These are phyloP conservation scores for Adelges cooleyi DNA, from an alignment of 1,140 invertebrate species.

Conservation along the genomic window DNA sequence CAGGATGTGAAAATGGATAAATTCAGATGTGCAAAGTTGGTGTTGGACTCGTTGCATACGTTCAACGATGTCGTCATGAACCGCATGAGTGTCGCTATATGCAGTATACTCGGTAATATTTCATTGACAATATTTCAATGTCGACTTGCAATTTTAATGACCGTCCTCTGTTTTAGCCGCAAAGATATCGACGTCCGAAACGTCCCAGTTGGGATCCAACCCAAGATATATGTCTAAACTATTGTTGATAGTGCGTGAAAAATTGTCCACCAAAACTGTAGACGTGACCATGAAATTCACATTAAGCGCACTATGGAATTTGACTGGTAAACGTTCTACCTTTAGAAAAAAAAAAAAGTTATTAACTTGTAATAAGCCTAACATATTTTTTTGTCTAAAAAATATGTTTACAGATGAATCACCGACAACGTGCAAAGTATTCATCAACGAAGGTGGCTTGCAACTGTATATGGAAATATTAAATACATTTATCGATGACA, in stretches of 20 bases:
- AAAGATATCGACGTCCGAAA: conserved; percentile 63
- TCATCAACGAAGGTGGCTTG: conserved; percentile 58
- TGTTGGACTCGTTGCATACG: conserved; percentile 61
- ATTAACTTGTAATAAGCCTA: too few relatives aligned
- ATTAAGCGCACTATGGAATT: conserved; percentile 69
- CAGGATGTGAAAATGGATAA: conserved; percentile 65
- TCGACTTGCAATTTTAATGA: not conserved
- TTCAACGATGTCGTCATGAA: conserved; percentile 65
- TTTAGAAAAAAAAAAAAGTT: too few relatives aligned
- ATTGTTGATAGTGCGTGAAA: conserved; percentile 52
- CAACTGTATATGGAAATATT: conserved; percentile 57
- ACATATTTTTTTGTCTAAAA: too few relatives aligned
- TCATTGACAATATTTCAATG: not conserved
- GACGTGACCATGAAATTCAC: conserved; percentile 74
- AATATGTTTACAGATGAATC: conserved; percentile 51
- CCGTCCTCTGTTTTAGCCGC: conserved; percentile 40
- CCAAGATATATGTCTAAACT: conserved; percentile 62
- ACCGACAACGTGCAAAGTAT: conserved; percentile 58
- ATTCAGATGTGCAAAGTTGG: conserved; percentile 58
- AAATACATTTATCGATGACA: conserved; percentile 49
- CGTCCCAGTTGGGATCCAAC: conserved; percentile 56
- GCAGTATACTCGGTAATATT: conserved; percentile 51
- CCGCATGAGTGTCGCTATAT: conserved; percentile 71
- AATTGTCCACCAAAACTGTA: conserved; percentile 47
- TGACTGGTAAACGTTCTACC: conserved; percentile 46